Evolutionary conservation across 2,888 invertebrate species (phyloP).

Genomic region (Brenthis hecate): DNA sequence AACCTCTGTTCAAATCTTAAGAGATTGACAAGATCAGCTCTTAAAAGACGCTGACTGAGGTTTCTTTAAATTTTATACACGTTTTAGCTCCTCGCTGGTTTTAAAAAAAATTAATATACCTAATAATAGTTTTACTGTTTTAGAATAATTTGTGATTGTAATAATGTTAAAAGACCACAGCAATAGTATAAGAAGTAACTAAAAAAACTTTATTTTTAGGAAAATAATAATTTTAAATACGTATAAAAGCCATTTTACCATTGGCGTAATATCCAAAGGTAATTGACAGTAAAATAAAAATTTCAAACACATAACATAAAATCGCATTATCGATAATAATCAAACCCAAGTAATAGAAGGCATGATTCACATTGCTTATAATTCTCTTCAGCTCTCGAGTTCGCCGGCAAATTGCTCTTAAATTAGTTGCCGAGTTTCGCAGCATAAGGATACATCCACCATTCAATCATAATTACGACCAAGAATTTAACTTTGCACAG

Average conservation of each 20-base stretch:
- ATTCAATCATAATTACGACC: constrained; percentile 40
- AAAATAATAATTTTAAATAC: not conserved
- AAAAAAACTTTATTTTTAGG: no score
- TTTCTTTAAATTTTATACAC: not conserved
- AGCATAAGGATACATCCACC: constrained; percentile 36
- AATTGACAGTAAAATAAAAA: not conserved
- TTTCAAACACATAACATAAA: constrained; percentile 17
- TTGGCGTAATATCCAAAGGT: not conserved
- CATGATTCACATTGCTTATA: constrained; percentile 42
- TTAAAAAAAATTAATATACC: not conserved
- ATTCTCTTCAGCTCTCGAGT: constrained; percentile 44
- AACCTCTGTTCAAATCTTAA: constrained; percentile 18
- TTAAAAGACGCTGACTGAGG: constrained; percentile 14
- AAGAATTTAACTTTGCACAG: constrained; percentile 38
- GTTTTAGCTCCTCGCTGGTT: not conserved
- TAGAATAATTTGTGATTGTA: no score
- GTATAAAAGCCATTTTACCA: not conserved
- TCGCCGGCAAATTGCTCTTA: constrained; percentile 57
- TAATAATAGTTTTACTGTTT: no score
- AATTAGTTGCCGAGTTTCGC: constrained; percentile 55
- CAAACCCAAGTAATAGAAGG: constrained; percentile 48
- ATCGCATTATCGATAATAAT: constrained; percentile 44
- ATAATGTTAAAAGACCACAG: no score
- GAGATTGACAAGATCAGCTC: constrained; percentile 18
- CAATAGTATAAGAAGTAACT: no score